These are phyloP conservation scores for Dinomys branickii DNA, from an alignment of 2,113 vertebrate genomes.

Conservation along the genomic window DNA sequence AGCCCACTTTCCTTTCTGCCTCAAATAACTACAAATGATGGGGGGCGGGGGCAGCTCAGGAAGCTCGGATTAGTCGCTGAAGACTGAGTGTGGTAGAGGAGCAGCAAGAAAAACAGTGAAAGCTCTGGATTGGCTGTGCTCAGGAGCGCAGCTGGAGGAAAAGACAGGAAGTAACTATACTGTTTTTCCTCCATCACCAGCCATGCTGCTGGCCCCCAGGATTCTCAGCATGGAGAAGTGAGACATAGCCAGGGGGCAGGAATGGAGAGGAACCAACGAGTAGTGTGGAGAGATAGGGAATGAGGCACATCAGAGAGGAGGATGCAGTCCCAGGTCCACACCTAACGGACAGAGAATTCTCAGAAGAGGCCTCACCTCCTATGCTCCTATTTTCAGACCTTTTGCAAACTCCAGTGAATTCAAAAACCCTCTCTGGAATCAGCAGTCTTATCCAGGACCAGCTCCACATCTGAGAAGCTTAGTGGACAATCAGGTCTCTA, in stretches of 20 bases:
- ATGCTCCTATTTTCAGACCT: not conserved
- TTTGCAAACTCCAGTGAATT: not conserved
- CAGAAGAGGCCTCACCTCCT: not conserved
- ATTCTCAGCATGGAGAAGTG: not conserved
- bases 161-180: not conserved
- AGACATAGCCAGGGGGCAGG: not conserved
- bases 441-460: not conserved
- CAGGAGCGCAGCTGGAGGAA: not conserved
- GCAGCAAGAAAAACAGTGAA: not conserved
- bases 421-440: not conserved
- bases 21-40: not conserved
- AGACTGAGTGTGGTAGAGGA: not conserved
- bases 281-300: not conserved
- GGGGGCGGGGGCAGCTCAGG: not conserved
- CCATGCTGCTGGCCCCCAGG: not conserved
- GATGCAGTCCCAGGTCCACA: no score
- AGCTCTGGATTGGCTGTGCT: not conserved
- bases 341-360: not conserved
- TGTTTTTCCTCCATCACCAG: not conserved
- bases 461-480: not conserved
- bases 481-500: no score
- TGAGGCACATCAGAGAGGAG: not conserved
- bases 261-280: not conserved
- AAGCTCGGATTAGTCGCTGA: not conserved
- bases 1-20: not conserved